These are phyloP conservation scores for Oriolus oriolus DNA, from an alignment of 2,113 vertebrate genomes.

Conservation along the genomic window DNA sequence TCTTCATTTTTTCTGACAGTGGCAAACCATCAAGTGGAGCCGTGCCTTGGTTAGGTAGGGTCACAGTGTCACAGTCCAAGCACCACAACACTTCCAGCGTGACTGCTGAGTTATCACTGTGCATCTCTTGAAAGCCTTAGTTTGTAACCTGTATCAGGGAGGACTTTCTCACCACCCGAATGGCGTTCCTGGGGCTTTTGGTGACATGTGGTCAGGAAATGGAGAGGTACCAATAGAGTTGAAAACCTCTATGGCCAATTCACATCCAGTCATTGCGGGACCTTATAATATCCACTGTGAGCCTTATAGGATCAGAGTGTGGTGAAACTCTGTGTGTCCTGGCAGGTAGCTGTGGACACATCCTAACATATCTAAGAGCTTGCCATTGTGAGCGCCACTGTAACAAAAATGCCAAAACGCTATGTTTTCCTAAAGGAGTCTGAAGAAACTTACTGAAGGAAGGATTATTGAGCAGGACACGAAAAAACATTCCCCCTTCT, in stretches of 20 bases:
- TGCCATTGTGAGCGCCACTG: not conserved
- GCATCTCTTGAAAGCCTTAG: not conserved
- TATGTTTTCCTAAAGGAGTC: not conserved
- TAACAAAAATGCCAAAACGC: not conserved
- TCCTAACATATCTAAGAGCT: not conserved
- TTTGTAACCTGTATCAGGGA: not conserved
- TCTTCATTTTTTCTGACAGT: not conserved
- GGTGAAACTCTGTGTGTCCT: not conserved
- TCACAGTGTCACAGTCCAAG: not conserved
- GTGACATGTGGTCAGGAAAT: not conserved
- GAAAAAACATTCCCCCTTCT: not conserved
- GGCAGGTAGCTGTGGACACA: not conserved
- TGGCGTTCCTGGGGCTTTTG: not conserved
- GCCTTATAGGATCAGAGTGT: not conserved
- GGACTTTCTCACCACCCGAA: not conserved
- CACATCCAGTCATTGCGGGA: accelerated
- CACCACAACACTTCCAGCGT: accelerated
- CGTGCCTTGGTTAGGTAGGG: not conserved
- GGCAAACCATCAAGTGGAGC: not conserved
- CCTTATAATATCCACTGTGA: not conserved
- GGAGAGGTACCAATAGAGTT: not conserved
- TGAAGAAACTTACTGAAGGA: not conserved
- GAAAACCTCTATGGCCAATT: not conserved
- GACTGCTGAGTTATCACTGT: not conserved
- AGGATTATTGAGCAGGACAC: not conserved